phyloP scores from a whole-genome alignment of 2,113 vertebrate species.

The Sphyrna mokarran region DNA sequence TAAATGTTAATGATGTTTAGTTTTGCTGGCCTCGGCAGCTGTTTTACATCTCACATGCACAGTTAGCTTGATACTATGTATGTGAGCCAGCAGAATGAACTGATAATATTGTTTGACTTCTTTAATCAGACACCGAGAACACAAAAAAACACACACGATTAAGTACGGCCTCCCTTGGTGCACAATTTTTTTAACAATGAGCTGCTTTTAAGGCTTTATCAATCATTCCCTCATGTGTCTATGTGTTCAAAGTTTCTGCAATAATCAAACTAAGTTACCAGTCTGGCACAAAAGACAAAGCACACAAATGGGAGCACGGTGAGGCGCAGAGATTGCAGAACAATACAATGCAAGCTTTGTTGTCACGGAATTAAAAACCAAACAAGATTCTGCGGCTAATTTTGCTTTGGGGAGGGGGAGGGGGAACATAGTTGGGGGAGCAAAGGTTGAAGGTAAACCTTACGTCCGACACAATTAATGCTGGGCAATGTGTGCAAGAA shows the following conservation, averaged over 20 bases:
- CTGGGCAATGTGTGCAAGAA: not conserved
- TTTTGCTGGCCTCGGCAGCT: not conserved
- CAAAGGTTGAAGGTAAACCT: not conserved
- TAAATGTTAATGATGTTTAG: not conserved
- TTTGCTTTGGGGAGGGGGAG: not conserved
- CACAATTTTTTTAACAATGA: not conserved
- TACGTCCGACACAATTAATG: too few relatives aligned
- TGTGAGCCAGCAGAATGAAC: not conserved
- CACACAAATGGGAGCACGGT: not conserved
- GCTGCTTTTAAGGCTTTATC: not conserved
- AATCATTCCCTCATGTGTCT: not conserved
- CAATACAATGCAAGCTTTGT: not conserved
- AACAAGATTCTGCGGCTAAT: not conserved
- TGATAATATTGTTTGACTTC: constrained; percentile 12
- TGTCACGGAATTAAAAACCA: not conserved
- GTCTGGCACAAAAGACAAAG: not conserved
- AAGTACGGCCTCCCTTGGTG: not conserved
- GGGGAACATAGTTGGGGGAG: not conserved
- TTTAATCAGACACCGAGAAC: not conserved
- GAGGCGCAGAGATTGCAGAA: not conserved
- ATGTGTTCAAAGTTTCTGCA: not conserved
- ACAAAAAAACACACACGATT: not conserved
- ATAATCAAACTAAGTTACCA: not conserved
- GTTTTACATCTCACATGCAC: not conserved
- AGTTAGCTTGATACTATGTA: not conserved